Percentiles rank a stretch among this genome's conserved stretches.
These are phyloP conservation scores for Anoplopoma fimbria DNA, from an alignment of 2,113 vertebrate genomes.

Conservation along the genomic window DNA sequence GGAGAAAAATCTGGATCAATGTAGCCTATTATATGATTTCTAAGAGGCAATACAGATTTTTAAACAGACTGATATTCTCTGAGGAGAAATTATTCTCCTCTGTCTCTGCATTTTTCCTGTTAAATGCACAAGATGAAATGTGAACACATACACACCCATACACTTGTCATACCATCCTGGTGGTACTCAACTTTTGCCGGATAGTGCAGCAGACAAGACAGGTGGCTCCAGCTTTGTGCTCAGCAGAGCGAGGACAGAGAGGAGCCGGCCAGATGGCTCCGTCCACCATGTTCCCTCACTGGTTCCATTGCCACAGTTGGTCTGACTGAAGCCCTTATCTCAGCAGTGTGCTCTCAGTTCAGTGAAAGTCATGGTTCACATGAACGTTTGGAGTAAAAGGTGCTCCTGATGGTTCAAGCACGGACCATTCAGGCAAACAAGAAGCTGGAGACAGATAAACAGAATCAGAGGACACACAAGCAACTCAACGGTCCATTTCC, in stretches of 20 bases:
- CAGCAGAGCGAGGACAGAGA: slow-evolving; percentile 71
- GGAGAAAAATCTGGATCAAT: slow-evolving; percentile 14
- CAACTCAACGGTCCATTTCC: slow-evolving; percentile 37
- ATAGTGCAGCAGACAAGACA: slow-evolving; percentile 62
- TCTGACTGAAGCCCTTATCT: slow-evolving; percentile 76
- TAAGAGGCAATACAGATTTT: slow-evolving; percentile 4
- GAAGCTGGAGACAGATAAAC: slow-evolving; percentile 68
- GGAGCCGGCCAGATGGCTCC: slow-evolving; percentile 77
- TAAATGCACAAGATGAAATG: slow-evolving; percentile 29
- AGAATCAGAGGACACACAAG: slow-evolving; percentile 56
- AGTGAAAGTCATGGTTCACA: slow-evolving; percentile 66
- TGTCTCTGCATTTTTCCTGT: slow-evolving; percentile 20
- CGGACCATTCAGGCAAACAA: slow-evolving; percentile 63
- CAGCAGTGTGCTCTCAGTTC: slow-evolving; percentile 56
- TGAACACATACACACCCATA: slow-evolving; percentile 39
- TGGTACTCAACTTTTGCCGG: slow-evolving; percentile 54
- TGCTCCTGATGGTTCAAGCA: slow-evolving; percentile 64
- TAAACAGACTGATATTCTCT: slow-evolving; percentile 38
- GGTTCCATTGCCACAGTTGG: slow-evolving; percentile 60
- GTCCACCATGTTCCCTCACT: slow-evolving; percentile 69
- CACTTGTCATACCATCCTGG: slow-evolving; percentile 50
- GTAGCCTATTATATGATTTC: slow-evolving; percentile 32
- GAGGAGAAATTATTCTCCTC: slow-evolving; percentile 13
- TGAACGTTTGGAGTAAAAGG: slow-evolving; percentile 44
- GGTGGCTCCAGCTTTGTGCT: slow-evolving; percentile 72